Conservation (phyloP, 1,140 invertebrate species). For the Asbolus verrucosus region DNA sequence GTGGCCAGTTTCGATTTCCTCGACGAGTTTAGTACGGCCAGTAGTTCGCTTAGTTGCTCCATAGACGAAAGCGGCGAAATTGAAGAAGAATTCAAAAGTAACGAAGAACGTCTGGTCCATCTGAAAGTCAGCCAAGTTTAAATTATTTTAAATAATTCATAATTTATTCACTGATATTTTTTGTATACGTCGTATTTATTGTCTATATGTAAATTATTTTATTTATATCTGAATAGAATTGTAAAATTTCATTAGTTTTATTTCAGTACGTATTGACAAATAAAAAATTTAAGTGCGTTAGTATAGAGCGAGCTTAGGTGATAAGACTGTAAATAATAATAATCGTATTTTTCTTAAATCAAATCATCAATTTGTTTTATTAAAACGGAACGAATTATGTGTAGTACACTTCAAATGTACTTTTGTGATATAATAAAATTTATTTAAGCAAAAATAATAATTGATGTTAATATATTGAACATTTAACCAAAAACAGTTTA, state of each 20-base stretch:
- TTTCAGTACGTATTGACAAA: slow-evolving; percentile 40
- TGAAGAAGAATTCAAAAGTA: slow-evolving; percentile 47
- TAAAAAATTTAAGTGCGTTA: slow-evolving; percentile 47
- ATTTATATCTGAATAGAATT: slow-evolving; percentile 22
- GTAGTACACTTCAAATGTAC: slow-evolving; percentile 59
- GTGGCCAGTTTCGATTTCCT: slow-evolving; percentile 84
- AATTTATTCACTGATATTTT: slow-evolving; percentile 25
- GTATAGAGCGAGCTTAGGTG: slow-evolving; percentile 53
- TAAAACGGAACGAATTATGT: slow-evolving; percentile 60
- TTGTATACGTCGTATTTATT: slow-evolving; percentile 51
- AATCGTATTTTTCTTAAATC: slow-evolving; percentile 49
- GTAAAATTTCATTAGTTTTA: slow-evolving; percentile 10
- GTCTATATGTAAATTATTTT: slow-evolving; percentile 55
- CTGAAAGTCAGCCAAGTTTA: slow-evolving; percentile 49
- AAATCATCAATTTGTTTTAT: slow-evolving; percentile 33
- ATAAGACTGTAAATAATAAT: slow-evolving; percentile 54
- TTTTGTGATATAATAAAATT: slow-evolving; percentile 60
- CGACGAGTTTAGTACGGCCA: slow-evolving; percentile 73
- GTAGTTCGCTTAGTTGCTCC: slow-evolving; percentile 66
- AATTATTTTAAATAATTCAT: slow-evolving; percentile 6
- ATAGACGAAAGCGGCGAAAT: slow-evolving; percentile 62
- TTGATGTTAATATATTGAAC: slow-evolving; percentile 22
- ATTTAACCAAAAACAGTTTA: slow-evolving; percentile 21
- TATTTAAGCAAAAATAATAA: slow-evolving; percentile 37
- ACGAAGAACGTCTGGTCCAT: slow-evolving; percentile 17